Percentiles rank a stretch among this genome's conserved stretches.
These are phyloP conservation scores for Plusia festucae DNA, from an alignment of 2,888 invertebrate species.

Conservation along the genomic window DNA sequence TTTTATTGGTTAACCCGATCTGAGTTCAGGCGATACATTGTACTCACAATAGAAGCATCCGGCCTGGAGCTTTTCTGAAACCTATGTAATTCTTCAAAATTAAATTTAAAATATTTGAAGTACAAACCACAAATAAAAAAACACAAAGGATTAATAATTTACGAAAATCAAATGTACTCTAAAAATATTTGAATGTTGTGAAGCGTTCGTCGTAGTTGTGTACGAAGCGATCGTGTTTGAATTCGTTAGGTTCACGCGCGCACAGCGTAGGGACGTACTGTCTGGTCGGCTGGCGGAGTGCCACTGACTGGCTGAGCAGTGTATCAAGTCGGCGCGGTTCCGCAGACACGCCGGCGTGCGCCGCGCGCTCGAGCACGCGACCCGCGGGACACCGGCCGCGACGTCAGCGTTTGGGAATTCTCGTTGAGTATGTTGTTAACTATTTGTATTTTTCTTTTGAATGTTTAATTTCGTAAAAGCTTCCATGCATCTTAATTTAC, in stretches of 20 bases:
- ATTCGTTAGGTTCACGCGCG: constrained; percentile 69
- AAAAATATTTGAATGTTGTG: constrained; percentile 34
- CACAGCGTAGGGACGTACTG: constrained; percentile 66
- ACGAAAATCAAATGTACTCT: constrained; percentile 32
- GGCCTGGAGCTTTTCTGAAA: constrained; percentile 62
- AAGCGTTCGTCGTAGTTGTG: constrained; percentile 41
- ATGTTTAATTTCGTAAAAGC: constrained; percentile 48
- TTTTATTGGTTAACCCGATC: constrained; percentile 53
- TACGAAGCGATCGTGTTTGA: constrained; percentile 76
- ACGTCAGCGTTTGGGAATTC: constrained; percentile 41
- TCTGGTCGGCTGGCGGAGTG: constrained; percentile 75
- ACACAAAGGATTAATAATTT: constrained; percentile 24
- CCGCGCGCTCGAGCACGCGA: constrained; percentile 52
- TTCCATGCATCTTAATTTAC: constrained; percentile 36
- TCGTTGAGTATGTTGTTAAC: constrained; percentile 39
- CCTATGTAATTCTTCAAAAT: constrained; percentile 54
- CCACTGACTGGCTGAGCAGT: constrained; percentile 70
- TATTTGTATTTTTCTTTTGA: constrained; percentile 35
- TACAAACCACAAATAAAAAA: constrained; percentile 58
- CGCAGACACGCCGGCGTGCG: constrained; percentile 70
- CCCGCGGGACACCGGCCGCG: constrained; percentile 25
- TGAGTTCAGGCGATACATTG: constrained; percentile 64
- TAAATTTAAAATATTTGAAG: constrained; percentile 45
- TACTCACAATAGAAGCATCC: constrained; percentile 65
- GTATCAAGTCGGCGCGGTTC: constrained; percentile 59